phyloP scores from a whole-genome alignment of 2,888 invertebrate genomes.

The Hydraecia micacea region DNA sequence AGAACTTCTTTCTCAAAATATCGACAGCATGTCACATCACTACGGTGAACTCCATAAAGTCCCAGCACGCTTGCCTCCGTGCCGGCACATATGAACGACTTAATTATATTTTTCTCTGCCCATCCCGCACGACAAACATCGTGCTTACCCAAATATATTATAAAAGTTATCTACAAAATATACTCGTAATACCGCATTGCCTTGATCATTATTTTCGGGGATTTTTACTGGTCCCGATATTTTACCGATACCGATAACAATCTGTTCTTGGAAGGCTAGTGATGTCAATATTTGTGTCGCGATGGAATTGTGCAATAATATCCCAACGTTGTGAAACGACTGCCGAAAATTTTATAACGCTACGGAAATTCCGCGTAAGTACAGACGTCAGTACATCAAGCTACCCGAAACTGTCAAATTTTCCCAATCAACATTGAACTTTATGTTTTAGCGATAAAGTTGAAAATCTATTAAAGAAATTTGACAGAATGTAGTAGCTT shows the following conservation, averaged over 20 bases:
- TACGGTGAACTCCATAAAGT: slow-evolving; percentile 70
- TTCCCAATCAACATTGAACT: too few species aligned
- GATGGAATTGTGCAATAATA: background rate
- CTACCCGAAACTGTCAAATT: too few species aligned
- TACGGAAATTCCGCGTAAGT: background rate
- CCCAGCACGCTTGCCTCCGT: slow-evolving; percentile 79
- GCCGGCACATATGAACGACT: slow-evolving; percentile 86
- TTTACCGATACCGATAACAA: background rate
- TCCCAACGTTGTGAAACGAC: background rate
- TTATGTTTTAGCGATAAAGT: too few species aligned
- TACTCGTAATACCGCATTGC: slow-evolving; percentile 33
- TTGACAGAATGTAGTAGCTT: too few species aligned
- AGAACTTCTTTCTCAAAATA: background rate
- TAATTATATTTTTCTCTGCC: slow-evolving; percentile 82
- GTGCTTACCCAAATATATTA: slow-evolving; percentile 52
- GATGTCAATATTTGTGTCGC: background rate
- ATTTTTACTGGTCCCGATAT: background rate
- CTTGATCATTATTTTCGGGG: slow-evolving; percentile 20
- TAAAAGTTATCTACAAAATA: slow-evolving; percentile 40
- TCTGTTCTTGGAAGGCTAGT: background rate
- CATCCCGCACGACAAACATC: slow-evolving; percentile 51
- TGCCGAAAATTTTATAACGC: background rate
- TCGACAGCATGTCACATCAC: slow-evolving; percentile 60
- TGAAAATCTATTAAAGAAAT: too few species aligned
- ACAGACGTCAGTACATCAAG: too few species aligned